Percentiles rank a stretch among this genome's conserved stretches.
Evolutionary conservation across 2,797 vertebrate species (phyloP).

Genomic region (Xiphorhynchus erythropygius): DNA sequence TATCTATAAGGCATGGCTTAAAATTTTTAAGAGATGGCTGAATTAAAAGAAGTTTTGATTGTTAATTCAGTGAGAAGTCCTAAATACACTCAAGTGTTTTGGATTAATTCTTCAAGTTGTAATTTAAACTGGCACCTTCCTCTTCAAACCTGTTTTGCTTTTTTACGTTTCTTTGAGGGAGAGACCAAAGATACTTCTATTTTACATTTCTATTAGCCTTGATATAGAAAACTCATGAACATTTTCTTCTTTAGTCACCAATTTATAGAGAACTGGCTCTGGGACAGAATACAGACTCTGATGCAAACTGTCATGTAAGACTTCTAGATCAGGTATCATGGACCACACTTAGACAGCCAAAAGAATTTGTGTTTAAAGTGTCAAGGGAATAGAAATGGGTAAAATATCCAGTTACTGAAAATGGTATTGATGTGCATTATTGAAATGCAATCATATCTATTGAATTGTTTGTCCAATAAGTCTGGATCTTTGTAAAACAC

Average conservation of each 20-base stretch:
- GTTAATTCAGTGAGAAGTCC: not conserved
- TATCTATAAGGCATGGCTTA: not conserved
- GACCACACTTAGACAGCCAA: not conserved
- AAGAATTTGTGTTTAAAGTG: not conserved
- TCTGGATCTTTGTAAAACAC: not conserved
- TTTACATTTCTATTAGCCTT: not conserved
- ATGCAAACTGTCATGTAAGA: not conserved
- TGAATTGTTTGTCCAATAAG: not conserved
- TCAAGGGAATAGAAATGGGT: not conserved
- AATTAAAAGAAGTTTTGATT: not conserved
- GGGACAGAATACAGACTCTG: not conserved
- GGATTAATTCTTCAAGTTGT: not conserved
- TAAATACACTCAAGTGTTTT: not conserved
- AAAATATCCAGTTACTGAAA: not conserved
- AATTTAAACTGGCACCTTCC: not conserved
- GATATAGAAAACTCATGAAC: accelerated
- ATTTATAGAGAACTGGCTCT: not conserved
- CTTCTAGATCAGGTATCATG: not conserved
- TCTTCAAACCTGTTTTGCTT: not conserved
- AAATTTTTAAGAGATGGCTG: not conserved
- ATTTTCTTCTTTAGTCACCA: not conserved
- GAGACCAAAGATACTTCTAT: not conserved
- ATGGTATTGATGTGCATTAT: not conserved
- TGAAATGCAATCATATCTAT: not conserved
- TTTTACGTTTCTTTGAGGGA: not conserved